Evolutionary conservation across 2,797 vertebrate genomes (phyloP), one percentile per base, ranked within the genome.

Genomic region (Spea hammondii): DNA sequence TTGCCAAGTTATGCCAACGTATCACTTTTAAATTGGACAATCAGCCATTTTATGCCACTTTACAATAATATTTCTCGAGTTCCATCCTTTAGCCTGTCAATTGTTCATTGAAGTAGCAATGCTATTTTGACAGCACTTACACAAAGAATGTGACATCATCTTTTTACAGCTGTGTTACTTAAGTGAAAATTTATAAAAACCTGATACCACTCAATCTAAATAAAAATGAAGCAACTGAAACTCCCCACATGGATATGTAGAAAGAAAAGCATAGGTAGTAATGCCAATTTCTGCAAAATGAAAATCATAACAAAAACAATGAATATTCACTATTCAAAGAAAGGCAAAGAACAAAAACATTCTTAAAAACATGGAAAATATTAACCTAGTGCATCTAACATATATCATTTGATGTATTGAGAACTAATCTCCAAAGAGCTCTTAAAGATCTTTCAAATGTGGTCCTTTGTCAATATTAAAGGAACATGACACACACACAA

Each of bases 391-490:
- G 10, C 51, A 7, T 7, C 51, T 7, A 13, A 59, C 88, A 89
- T 78, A 88, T 90, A 88, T 90, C 85, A 79, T 80, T 84, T 88
- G 86, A 87, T 0, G 90, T 87, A 85, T 90, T 89, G 85, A 89
- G 86, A 86, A 89, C 80, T 90, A 86, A 80, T 89, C 86, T 85
- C 88, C 85, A 86, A 89, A 86, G 86, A 89, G n/a, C 59, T 17
- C 12, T 14, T 12, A 10, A 62, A 17, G n/a, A 62, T 84, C 70
- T 83, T 89, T 90, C 89, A 90, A 90, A 32, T 90, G 91, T 93
- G 92, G 91, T 93, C 90, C 91, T 91, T 87, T 88, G 85, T 87
- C 89, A 86, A 88, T 32, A 32, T 32, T 32, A 32, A 32, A 32
- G 32, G 32, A 32, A 32, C 32, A 32, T 32, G 32, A 32, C 32